Evolutionary conservation across 2,797 vertebrate genomes (phyloP), one percentile per base, ranked within the genome.

Genomic region (Scyliorhinus canicula): DNA sequence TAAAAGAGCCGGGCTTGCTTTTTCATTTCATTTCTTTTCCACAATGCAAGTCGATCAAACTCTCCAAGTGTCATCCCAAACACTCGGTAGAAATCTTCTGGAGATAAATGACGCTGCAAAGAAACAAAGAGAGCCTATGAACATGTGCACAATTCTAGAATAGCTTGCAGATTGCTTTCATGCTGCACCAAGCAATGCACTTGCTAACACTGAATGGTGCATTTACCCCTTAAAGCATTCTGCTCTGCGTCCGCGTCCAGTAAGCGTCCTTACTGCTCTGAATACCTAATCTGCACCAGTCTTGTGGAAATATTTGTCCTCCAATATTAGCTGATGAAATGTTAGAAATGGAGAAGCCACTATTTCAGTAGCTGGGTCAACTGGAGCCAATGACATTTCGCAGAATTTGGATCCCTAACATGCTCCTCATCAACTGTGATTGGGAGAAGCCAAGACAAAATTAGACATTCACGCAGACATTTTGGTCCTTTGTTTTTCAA

Each of bases 11-110:
- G 97, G 71, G 99, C 98, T 96, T 99, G 99, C 97, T 99, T 99
- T 97, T 99, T 99, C 95, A 99, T 97, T 96, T 99, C 99, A 0
- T 99, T 99, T 96, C 98, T 98, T 97, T 99, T 99, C 99, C 99
- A 99, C 96, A 99, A 97, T 95, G 99, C 98, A 96, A 99, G 98
- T 65, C 98, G 98, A 97, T 99, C 99, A n/a, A 99, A 99, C 95
- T 99, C 99, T 0, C 98, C 98, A 95, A 99, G 97, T 95, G 98
- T 99, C 99, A 99, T 99, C 95, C 99, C 98, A 1, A 99, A 99
- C 96, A 99, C 98, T 95, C 99, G 98, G 96, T 98, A 97, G 96
- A 99, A 99, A 97, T 99, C 99, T 95, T 99, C 99, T 95, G 98
- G 97, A 94, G 99, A 99, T 95, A 99, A 97, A 96, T 99, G 99